Percentiles rank a stretch among this genome's conserved stretches.
These are phyloP conservation scores for Pachypsylla venusta DNA, from an alignment of 1,140 invertebrate genomes.

Conservation along the genomic window DNA sequence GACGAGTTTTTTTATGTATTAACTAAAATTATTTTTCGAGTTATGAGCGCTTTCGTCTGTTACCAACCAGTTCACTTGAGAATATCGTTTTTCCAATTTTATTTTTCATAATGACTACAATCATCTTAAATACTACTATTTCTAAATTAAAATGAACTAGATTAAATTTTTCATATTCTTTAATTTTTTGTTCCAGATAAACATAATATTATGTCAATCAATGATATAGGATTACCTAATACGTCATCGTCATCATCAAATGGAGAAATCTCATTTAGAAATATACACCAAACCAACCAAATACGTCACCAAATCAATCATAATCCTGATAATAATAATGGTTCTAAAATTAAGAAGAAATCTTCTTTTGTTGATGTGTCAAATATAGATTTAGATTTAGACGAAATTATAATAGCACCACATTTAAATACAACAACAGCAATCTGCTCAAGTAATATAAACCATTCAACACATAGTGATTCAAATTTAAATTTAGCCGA, in stretches of 20 bases:
- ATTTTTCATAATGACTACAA: too few relatives aligned
- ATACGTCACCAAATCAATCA: not conserved
- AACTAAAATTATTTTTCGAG: too few relatives aligned
- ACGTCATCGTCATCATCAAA: not conserved
- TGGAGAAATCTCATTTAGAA: not conserved
- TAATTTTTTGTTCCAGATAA: too few relatives aligned
- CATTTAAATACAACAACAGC: not conserved
- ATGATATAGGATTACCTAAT: not conserved
- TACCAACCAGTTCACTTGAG: too few relatives aligned
- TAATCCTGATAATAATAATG: not conserved
- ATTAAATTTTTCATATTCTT: too few relatives aligned
- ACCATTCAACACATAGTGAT: not conserved
- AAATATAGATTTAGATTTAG: slow-evolving; percentile 22
- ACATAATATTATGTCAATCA: not conserved
- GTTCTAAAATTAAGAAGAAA: not conserved
- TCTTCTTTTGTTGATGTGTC: slow-evolving; percentile 9
- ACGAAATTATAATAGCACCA: slow-evolving; percentile 18
- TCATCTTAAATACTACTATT: too few relatives aligned
- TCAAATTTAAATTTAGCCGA: slow-evolving; percentile 1
- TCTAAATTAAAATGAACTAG: too few relatives aligned
- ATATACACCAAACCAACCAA: not conserved
- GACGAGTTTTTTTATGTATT: too few relatives aligned
- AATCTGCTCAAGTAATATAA: not conserved
- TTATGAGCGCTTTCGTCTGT: too few relatives aligned
- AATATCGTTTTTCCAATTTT: too few relatives aligned